These are phyloP conservation scores for Arctia plantaginis DNA, from an alignment of 2,888 invertebrate species.

Conservation along the genomic window DNA sequence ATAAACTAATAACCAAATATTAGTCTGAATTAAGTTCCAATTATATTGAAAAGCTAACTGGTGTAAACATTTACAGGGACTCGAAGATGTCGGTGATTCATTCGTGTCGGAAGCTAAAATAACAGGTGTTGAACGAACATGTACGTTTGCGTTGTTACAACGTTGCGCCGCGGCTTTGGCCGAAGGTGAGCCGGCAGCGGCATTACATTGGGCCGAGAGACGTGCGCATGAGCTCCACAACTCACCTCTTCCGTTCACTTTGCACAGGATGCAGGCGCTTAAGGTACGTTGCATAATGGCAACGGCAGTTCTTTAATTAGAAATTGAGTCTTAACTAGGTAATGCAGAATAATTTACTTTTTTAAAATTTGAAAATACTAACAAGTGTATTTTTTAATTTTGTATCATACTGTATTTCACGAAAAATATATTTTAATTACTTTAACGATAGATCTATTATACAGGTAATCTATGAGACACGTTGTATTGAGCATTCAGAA, in stretches of 20 bases:
- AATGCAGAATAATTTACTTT: too few species aligned
- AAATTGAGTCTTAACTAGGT: too few species aligned
- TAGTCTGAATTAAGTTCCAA: not conserved
- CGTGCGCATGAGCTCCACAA: conserved; percentile 90
- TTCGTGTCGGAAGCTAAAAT: conserved; percentile 84
- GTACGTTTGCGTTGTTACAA: conserved; percentile 86
- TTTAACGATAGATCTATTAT: too few species aligned
- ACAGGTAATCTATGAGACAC: too few species aligned
- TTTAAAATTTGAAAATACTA: too few species aligned
- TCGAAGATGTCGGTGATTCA: conserved; percentile 96
- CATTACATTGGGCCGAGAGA: conserved; percentile 94
- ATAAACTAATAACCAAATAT: not conserved
- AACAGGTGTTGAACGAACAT: conserved; percentile 73
- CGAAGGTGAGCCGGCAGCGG: conserved; percentile 92
- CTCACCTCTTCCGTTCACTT: conserved; percentile 80
- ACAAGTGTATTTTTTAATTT: too few species aligned
- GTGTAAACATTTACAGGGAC: conserved; percentile 79
- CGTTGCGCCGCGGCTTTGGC: conserved; percentile 95
- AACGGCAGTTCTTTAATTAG: too few species aligned
- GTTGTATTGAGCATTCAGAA: too few species aligned
- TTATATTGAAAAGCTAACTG: not conserved
- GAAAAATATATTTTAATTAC: too few species aligned
- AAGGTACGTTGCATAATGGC: conserved; percentile 60
- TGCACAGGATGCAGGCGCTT: conserved; percentile 80
- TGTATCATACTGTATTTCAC: too few species aligned